Percentiles rank a stretch among this genome's conserved stretches.
Evolutionary conservation across 2,113 vertebrate species (phyloP).

Genomic region (Tautogolabrus adspersus): DNA sequence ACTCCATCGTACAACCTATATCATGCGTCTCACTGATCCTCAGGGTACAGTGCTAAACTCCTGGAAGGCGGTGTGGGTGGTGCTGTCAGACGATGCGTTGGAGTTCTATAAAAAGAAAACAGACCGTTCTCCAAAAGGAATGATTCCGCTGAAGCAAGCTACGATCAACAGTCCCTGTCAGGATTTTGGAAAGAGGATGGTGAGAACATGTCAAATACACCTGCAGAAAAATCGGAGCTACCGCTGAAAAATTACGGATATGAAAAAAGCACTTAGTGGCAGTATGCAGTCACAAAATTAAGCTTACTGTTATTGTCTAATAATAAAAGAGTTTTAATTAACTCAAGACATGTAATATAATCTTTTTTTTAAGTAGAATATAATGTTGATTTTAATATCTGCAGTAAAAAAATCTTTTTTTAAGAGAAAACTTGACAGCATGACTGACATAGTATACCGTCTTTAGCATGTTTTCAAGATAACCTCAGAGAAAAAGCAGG

Average conservation of each 20-base stretch:
- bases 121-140: constrained; percentile 92
- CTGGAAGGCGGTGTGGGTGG: constrained; percentile 95
- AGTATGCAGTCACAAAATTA: no score
- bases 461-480: constrained; percentile 94
- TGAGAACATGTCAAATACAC: constrained; percentile 67
- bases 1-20: neutral
- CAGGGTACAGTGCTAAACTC: constrained; percentile 93
- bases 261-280: no score
- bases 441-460: constrained; percentile 21
- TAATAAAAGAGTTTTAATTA: no score
- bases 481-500: constrained; percentile 89
- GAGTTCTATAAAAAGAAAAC: constrained; percentile 96
- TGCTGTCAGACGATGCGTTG: constrained; percentile 92
- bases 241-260: neutral
- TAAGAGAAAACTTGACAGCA: neutral
- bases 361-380: no score
- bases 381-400: no score
- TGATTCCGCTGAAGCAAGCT: constrained; percentile 94
- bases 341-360: no score
- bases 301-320: no score
- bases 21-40: constrained; percentile 4
- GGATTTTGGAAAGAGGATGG: constrained; percentile 92
- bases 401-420: no score
- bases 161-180: constrained; percentile 89
- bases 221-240: neutral